Evolutionary conservation across 2,113 vertebrate genomes (phyloP), one percentile per base, ranked within the genome.

Genomic region (Pongo abelii): DNA sequence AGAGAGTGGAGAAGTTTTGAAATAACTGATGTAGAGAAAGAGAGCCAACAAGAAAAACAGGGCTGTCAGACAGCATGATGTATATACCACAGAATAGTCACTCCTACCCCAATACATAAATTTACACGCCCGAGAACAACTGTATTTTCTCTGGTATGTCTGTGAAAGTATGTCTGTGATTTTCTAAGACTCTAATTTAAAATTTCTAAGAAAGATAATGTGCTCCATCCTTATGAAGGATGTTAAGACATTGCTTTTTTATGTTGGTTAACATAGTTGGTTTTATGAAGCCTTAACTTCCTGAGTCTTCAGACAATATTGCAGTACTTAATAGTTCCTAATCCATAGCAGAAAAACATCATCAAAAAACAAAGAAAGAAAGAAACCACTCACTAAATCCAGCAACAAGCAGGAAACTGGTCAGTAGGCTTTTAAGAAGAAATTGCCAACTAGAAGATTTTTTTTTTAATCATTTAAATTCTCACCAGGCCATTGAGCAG

Each of bases 401-500:
- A 89, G 30, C 3, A 93, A 91, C 55, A 43, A 85, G 78, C 14
- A 86, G 72, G 70, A 96, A 94, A 91, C 9, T 25, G 78, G 46
- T 52, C 11, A 78, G 12, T 57, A 85, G 20, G 4, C 94, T 96
- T 96, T 43, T 20, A 61, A 59, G 84, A 95, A 87, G 32, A 48
- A 94, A 84, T 25, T 80, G 25, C 43, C 61, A 93, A 75, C 61
- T 0, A 88, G 69, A 89, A 91, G 22, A 70, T 64, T 64, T 64
- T 64, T 64, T 64, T 64, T 64, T 64, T 13, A 20, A n/a, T 23
- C 16, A 32, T 2, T 97, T 11, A 61, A 77, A 93, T 96, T 91
- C 98, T 99, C 98, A 99, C 99, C 99, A 98, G 99, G 99, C 99
- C 99, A 99, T 83, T 99, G 99, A 86, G 99, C 99, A 96, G 99